These are phyloP conservation scores for Zosterops pallidus DNA, from an alignment of 2,113 vertebrate species.

Conservation along the genomic window DNA sequence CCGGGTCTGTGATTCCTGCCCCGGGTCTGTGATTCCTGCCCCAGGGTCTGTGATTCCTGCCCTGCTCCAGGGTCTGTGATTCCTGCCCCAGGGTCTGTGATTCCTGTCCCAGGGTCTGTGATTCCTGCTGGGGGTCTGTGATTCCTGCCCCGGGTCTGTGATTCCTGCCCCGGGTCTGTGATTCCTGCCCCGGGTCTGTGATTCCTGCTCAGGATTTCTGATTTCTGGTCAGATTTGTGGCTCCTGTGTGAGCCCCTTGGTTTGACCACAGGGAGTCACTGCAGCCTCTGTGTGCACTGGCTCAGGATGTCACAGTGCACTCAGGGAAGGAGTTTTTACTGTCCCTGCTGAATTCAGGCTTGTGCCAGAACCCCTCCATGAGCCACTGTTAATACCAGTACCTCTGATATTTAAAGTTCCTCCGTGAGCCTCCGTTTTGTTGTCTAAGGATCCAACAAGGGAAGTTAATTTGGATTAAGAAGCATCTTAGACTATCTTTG, in stretches of 20 bases:
- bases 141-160: not conserved
- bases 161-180: too few species aligned
- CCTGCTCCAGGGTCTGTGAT: too few species aligned
- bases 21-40: too few species aligned
- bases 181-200: too few species aligned
- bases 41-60: too few species aligned
- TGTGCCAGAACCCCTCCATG: not conserved
- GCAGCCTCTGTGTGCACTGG: not conserved
- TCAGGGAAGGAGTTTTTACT: not conserved
- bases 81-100: too few species aligned
- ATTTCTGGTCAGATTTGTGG: not conserved
- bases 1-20: not conserved
- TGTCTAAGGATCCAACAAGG: not conserved
- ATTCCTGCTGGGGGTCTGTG: too few species aligned
- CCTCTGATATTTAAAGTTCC: not conserved
- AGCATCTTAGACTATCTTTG: not conserved
- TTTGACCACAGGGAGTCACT: conserved; percentile 31
- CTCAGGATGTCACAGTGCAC: not conserved
- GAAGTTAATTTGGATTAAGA: conserved; percentile 29
- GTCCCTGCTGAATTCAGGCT: not conserved
- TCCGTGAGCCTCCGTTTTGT: not conserved
- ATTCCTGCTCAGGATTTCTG: too few species aligned
- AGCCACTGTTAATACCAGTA: not conserved
- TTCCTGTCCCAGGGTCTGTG: not conserved
- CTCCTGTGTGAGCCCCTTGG: not conserved